Percentiles rank a stretch among this genome's conserved stretches.
These are phyloP conservation scores for Pseudomyrmex pallidus DNA, from an alignment of 1,140 invertebrate genomes.

Conservation along the genomic window DNA sequence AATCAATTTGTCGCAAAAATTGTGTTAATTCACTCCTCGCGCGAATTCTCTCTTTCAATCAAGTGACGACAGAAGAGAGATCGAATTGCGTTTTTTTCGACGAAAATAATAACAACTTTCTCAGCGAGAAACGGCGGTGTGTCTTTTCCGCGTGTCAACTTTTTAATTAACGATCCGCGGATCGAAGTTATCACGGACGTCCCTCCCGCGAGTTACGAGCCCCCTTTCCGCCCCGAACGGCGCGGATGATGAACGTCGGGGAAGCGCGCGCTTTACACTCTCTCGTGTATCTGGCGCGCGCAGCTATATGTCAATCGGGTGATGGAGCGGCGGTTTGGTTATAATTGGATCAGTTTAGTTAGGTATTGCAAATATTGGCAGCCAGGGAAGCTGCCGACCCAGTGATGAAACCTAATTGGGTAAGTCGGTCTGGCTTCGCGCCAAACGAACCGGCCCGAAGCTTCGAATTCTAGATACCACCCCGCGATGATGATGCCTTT, in stretches of 20 bases:
- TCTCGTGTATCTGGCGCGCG: conserved; percentile 58
- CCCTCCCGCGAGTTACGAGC: conserved; percentile 2
- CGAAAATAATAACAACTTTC: conserved; percentile 15
- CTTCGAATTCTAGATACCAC: conserved; percentile 71
- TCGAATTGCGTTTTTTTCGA: no score
- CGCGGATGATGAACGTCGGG: conserved; percentile 36
- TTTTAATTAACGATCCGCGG: conserved; percentile 25
- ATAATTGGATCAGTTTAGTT: conserved; percentile 82
- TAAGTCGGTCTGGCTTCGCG: conserved; percentile 83
- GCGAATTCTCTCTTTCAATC: background rate
- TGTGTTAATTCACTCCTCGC: background rate
- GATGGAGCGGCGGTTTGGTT: conserved; percentile 76
- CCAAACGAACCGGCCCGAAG: conserved; percentile 74
- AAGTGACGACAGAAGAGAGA: no score
- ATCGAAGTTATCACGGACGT: conserved; percentile 45
- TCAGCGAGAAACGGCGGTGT: background rate
- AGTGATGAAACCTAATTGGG: conserved; percentile 85
- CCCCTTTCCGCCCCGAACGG: no score
- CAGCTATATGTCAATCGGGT: conserved; percentile 74
- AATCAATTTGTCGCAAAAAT: background rate
- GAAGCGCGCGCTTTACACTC: background rate
- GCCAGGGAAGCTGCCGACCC: conserved; percentile 80
- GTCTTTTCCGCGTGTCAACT: conserved; percentile 20
- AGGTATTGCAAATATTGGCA: conserved; percentile 85
- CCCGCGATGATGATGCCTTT: conserved; percentile 56